Percentiles rank a stretch among this genome's conserved stretches.
Conservation (phyloP, 2,113 vertebrate species). For the Pholis gunnellus region DNA sequence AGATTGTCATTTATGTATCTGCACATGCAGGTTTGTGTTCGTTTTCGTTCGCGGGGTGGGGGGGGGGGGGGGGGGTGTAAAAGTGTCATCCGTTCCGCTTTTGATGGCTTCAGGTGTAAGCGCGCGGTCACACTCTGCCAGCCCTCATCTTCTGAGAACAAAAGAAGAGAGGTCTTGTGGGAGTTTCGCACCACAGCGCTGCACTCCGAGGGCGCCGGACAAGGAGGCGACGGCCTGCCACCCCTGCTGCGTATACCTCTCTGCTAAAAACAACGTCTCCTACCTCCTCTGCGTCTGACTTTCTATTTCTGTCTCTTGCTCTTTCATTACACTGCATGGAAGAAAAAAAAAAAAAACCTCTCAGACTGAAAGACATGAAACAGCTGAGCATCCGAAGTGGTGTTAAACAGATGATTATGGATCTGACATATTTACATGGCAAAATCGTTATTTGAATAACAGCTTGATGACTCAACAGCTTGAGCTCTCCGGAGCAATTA, state of each 20-base stretch:
- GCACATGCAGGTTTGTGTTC: conserved; percentile 35
- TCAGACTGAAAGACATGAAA: conserved; percentile 48
- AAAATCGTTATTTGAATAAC: conserved; percentile 55
- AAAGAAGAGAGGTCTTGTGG: conserved; percentile 75
- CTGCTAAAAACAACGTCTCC: conserved; percentile 28
- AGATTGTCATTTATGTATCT: conserved; percentile 47
- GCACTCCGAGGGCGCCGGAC: conserved; percentile 75
- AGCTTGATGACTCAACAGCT: conserved; percentile 57
- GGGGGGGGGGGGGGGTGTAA: conserved; percentile 45
- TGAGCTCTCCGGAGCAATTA: conserved; percentile 53
- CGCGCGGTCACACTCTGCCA: conserved; percentile 61
- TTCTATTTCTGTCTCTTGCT: conserved; percentile 54
- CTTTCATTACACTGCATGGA: conserved; percentile 34
- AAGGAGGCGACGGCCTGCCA: conserved; percentile 57
- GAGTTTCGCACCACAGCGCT: conserved; percentile 68
- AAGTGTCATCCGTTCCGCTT: conserved; percentile 61
- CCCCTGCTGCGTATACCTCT: conserved; percentile 48
- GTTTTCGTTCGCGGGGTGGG: background rate
- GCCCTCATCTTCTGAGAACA: conserved; percentile 73
- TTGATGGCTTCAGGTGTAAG: conserved; percentile 75
- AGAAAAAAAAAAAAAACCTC: background rate
- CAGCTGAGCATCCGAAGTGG: conserved; percentile 46
- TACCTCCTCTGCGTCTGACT: conserved; percentile 24
- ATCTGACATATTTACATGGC: conserved; percentile 56
- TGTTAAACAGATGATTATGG: conserved; percentile 54